Percentiles rank a stretch among this genome's conserved stretches.
These are phyloP conservation scores for Punctoribates punctum DNA, from an alignment of 2,888 invertebrate species.

Conservation along the genomic window DNA sequence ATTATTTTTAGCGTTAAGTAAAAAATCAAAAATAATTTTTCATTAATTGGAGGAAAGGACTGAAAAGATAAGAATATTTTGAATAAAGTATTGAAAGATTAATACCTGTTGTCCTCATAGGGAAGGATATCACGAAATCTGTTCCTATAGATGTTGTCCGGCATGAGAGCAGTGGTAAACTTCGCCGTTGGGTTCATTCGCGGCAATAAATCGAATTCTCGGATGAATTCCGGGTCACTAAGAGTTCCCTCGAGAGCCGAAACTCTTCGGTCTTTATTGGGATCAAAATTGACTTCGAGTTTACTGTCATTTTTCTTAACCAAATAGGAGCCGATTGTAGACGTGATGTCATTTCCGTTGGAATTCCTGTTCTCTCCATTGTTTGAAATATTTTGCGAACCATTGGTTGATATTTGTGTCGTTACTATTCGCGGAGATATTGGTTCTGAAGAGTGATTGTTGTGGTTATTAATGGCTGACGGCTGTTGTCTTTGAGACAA, in stretches of 20 bases:
- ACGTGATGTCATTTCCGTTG: background rate
- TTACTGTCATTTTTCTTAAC: conserved; percentile 7
- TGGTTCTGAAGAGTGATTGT: conserved; percentile 6
- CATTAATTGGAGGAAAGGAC: no score
- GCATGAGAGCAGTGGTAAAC: conserved; percentile 67
- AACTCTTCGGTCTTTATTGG: conserved; percentile 24
- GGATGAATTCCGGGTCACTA: conserved; percentile 63
- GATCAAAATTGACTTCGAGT: background rate
- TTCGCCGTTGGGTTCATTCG: conserved; percentile 63
- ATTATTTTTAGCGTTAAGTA: no score
- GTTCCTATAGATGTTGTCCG: conserved; percentile 63
- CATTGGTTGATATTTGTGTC: background rate
- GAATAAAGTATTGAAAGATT: background rate
- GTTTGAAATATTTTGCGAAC: background rate
- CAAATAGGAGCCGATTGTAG: conserved; percentile 30
- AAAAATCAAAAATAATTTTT: no score
- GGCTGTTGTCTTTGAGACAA: conserved; percentile 12
- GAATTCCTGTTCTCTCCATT: conserved; percentile 23
- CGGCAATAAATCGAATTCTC: conserved; percentile 80
- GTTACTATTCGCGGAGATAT: background rate
- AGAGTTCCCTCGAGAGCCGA: conserved; percentile 63
- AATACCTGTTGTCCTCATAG: conserved; percentile 71
- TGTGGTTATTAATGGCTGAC: background rate
- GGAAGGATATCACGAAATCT: conserved; percentile 72
- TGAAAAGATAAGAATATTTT: no score